These are phyloP conservation scores for Podarcis lilfordi DNA, from an alignment of 2,797 vertebrate species.

Conservation along the genomic window DNA sequence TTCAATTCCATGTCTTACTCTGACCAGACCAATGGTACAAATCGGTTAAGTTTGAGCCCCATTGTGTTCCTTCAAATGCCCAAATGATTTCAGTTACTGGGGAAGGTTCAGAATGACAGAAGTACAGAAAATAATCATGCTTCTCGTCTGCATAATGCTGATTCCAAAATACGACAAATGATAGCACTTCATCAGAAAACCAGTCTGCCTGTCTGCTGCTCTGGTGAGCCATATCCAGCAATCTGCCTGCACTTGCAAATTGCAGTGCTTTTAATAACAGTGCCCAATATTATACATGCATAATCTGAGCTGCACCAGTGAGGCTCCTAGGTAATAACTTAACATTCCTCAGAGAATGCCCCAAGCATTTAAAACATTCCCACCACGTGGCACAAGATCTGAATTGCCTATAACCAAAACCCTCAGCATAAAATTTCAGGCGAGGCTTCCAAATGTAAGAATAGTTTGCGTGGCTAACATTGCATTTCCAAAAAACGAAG, in stretches of 20 bases:
- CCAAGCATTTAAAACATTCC: not conserved
- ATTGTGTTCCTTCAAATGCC: too few species aligned
- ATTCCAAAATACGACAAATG: not conserved
- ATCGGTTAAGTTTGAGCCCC: too few species aligned
- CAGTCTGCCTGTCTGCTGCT: not conserved
- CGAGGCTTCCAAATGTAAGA: not conserved
- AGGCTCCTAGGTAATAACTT: not conserved
- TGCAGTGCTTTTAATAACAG: not conserved
- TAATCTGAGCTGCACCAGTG: not conserved
- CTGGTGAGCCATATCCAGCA: not conserved
- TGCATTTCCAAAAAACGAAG: not conserved
- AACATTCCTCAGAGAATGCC: too few species aligned
- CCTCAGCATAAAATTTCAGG: not conserved
- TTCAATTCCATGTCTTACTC: not conserved
- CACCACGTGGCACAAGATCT: too few species aligned
- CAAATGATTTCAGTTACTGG: not conserved
- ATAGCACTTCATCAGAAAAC: not conserved
- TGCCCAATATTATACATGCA: too few species aligned
- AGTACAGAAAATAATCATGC: not conserved
- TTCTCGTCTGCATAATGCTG: not conserved
- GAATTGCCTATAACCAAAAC: not conserved
- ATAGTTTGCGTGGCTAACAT: not conserved
- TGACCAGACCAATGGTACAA: not conserved
- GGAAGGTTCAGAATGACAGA: not conserved
- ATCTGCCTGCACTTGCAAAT: too few species aligned